phyloP scores from a whole-genome alignment of 2,113 vertebrate genomes.

The Indri indri region DNA sequence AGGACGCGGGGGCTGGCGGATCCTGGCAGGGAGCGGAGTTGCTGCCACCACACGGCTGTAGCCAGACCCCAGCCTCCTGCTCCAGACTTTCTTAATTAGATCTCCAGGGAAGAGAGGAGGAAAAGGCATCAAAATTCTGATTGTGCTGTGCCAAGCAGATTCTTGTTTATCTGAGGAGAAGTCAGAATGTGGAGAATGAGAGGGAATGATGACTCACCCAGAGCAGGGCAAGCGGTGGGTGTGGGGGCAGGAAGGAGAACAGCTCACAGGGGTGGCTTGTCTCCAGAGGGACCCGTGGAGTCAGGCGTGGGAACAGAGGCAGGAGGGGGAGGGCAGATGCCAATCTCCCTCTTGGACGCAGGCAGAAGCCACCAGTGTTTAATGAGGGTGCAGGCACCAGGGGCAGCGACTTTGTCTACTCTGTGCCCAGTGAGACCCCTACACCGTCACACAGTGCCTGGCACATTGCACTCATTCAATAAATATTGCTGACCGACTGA shows the following conservation, averaged over 20 bases:
- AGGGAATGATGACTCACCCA: background rate
- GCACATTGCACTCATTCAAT: rapidly evolving
- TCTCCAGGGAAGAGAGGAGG: constrained; percentile 38
- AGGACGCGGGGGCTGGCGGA: background rate
- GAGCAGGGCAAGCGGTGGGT: too few species aligned
- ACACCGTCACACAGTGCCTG: background rate
- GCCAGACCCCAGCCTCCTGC: background rate
- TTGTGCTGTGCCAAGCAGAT: background rate
- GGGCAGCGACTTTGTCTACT: rapidly evolving
- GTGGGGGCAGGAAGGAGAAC: background rate
- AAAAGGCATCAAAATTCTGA: background rate
- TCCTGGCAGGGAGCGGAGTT: background rate
- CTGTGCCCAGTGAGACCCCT: too few species aligned
- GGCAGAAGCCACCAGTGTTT: background rate
- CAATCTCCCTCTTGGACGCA: background rate
- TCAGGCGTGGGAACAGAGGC: background rate
- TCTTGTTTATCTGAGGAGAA: background rate
- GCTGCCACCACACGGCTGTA: background rate
- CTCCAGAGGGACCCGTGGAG: rapidly evolving
- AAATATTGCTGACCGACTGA: background rate
- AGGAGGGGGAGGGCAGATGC: background rate
- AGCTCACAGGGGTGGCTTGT: background rate
- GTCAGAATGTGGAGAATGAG: background rate
- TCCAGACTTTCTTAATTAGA: constrained; percentile 59
- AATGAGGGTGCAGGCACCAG: too few species aligned